Evolutionary conservation across 2,888 invertebrate genomes (phyloP).

Genomic region (Drosophila incognita): DNA sequence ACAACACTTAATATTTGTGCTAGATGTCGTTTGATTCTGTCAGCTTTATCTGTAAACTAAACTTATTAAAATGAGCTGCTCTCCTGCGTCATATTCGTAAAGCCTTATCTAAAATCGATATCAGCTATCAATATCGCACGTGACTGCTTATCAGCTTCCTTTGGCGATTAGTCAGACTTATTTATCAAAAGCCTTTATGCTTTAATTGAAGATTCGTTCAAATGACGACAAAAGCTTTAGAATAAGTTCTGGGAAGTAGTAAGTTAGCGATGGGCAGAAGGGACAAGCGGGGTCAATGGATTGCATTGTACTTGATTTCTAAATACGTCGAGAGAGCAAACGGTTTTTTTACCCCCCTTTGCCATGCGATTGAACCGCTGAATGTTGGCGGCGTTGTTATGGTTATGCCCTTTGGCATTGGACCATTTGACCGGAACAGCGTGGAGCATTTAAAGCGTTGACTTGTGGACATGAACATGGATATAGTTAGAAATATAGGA

Average conservation of each 20-base stretch:
- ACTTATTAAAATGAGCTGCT: conserved; percentile 18
- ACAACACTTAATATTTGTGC: conserved; percentile 15
- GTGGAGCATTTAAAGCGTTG: conserved; percentile 71
- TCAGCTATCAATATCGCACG: conserved; percentile 26
- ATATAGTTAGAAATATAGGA: conserved; percentile 1
- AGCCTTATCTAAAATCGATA: conserved; percentile 46
- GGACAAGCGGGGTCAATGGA: background rate
- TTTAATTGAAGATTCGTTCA: background rate
- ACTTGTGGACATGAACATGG: conserved; percentile 39
- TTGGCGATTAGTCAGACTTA: conserved; percentile 2
- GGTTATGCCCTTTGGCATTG: conserved; percentile 74
- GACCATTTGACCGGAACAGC: conserved; percentile 73
- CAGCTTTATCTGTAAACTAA: conserved; percentile 32
- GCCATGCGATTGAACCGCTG: conserved; percentile 13
- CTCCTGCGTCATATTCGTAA: conserved; percentile 22
- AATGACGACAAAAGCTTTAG: background rate
- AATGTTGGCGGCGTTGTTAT: conserved; percentile 67
- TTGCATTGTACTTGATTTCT: conserved; percentile 40
- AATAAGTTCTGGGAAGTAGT: background rate
- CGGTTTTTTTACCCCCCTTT: conserved; percentile 18
- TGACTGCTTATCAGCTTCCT: conserved; percentile 28
- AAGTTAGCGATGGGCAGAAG: background rate
- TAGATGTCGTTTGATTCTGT: conserved; percentile 26
- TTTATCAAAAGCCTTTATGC: background rate
- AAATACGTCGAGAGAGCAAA: conserved; percentile 33